Evolutionary conservation across 2,888 invertebrate genomes (phyloP), one percentile per base, ranked within the genome.

Genomic region (Apotomis capreana): DNA sequence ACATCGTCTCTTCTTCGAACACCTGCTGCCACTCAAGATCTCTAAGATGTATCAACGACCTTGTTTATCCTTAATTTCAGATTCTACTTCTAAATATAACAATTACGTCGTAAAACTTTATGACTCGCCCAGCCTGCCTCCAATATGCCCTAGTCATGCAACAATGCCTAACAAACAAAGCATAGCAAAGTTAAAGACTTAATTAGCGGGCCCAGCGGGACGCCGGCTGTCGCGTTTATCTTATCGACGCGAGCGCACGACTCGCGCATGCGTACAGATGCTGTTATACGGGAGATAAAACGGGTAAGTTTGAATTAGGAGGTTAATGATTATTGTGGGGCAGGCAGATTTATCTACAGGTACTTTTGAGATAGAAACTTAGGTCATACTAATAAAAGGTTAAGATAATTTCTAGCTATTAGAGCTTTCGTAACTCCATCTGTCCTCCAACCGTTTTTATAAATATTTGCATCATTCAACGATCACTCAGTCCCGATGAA

Each of bases 141-240:
- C 46, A 64, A 55, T 44, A 65, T 51, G 60, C 37, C 44, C 67
- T 71, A 62, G 67, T 51, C 65, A 67, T 70, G 71, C 62, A 67
- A 71, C 71, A 64, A 70, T 63, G 58, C 61, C 61, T 69, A 61
- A 70, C 65, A 74, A 61, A 46, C 68, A 72, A 68, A 68, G 55
- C 67, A 74, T 63, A 61, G 82, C 83, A 82, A 85, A 88, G 85
- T 83, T 89, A 90, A 92, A 89, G 92, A 89, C 88, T 92, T 92
- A 93, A 93, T 93, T 93, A 93, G 92, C 82, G 88, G 81, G 84
- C 91, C 83, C 91, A 84, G 83, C 88, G 87, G 89, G 91, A 86
- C 86, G 81, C 83, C 76, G 89, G 84, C 87, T 89, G 87, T 89
- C 79, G 74, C 78, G 81, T 82, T 83, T 88, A 88, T 90, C 91